Evolutionary conservation across 2,797 vertebrate genomes (phyloP).

Genomic region (Aphelocoma californica): DNA sequence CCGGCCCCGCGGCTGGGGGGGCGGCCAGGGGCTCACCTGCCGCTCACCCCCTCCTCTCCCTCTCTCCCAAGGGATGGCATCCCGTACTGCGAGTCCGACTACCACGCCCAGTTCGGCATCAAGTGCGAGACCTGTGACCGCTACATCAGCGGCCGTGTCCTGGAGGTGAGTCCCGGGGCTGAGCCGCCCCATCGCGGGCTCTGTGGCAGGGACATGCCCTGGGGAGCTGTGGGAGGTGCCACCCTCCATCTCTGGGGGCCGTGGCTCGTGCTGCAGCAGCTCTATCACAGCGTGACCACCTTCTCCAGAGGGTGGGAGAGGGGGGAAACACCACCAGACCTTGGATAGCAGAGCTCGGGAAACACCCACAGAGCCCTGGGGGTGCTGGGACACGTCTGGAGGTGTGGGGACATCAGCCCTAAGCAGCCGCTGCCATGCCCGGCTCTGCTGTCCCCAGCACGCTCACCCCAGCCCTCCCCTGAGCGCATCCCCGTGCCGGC

Average conservation of each 20-base stretch:
- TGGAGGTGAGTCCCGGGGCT: conserved; percentile 85
- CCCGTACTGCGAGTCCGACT: conserved; percentile 96
- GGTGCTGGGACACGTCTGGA: accelerated
- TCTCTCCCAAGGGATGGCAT: conserved; percentile 85
- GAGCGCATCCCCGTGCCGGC: background rate
- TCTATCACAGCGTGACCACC: background rate
- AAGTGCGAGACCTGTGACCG: conserved; percentile 96
- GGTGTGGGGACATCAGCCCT: no score
- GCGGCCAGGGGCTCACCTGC: accelerated
- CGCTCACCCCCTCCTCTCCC: background rate
- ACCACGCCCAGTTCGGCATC: conserved; percentile 96
- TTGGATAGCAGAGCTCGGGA: background rate
- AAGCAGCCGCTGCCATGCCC: background rate
- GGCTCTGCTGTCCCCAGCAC: background rate
- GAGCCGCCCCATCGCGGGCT: accelerated
- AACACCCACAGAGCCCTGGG: accelerated
- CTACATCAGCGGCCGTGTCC: conserved; percentile 96
- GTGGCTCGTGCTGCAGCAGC: background rate
- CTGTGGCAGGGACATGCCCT: background rate
- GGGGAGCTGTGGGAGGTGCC: background rate
- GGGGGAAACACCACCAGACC: background rate
- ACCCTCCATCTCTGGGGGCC: accelerated
- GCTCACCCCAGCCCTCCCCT: background rate
- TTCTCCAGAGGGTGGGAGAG: background rate
- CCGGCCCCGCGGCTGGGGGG: background rate